Evolutionary conservation across 2,888 invertebrate genomes (phyloP).

Genomic region (Luperina testacea): DNA sequence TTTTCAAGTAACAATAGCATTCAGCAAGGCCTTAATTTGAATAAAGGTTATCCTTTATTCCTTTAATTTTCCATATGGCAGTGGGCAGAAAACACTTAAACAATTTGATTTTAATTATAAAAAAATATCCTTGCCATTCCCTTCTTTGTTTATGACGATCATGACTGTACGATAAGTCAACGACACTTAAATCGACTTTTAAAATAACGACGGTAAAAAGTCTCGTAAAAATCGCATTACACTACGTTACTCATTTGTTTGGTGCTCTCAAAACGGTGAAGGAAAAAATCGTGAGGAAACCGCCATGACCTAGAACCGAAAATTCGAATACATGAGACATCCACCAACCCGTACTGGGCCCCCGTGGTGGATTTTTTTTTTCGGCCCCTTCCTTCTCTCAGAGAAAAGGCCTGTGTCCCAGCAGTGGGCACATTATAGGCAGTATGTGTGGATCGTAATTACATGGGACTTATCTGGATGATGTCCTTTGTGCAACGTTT

Average conservation of each 20-base stretch:
- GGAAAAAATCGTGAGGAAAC: not conserved
- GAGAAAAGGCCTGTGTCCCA: not conserved
- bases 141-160: slow-evolving; percentile 46
- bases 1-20: slow-evolving; percentile 40
- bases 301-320: not conserved
- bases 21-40: slow-evolving; percentile 40
- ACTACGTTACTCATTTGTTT: slow-evolving; percentile 50
- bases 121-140: slow-evolving; percentile 39
- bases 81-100: slow-evolving; percentile 59
- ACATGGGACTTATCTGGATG: slow-evolving; percentile 72
- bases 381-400: not conserved
- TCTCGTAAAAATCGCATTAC: slow-evolving; percentile 27
- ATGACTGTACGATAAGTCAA: slow-evolving; percentile 53
- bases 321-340: not conserved
- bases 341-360: not conserved
- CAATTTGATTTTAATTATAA: slow-evolving; percentile 55
- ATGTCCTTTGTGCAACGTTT: slow-evolving; percentile 81
- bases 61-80: slow-evolving; percentile 2
- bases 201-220: slow-evolving; percentile 54
- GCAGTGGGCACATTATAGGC: not conserved
- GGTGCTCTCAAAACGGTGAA: slow-evolving; percentile 5
- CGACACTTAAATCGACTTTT: slow-evolving; percentile 50
- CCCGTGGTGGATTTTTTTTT: not conserved
- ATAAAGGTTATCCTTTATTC: slow-evolving; percentile 41
- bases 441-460: slow-evolving; percentile 68